Base-by-base conservation (phyloP, 2,888 invertebrate species). In the Cephalotes varians region DNA sequence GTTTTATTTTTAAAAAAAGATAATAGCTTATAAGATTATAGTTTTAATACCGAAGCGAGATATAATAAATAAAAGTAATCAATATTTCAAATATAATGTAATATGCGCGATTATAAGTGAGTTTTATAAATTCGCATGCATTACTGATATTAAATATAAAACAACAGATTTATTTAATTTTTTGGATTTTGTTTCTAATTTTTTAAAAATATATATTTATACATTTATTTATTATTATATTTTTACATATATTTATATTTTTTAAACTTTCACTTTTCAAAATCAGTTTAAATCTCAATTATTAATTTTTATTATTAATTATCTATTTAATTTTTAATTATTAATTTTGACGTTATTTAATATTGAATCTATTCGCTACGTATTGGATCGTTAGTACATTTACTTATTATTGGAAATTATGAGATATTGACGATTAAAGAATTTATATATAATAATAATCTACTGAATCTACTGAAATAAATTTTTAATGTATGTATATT, bases 11-110 rank as follows among this genome's bases (percentile, higher is more conserved):
- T 34, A 25, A 25, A 62, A 12, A 69, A 60, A 49, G 47, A 60
- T 37, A 81, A 47, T 25, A 58, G 6, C 25, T n/a, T n/a, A n/a
- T n/a, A n/a, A n/a, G n/a, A 34, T 34, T 51, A 51, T 69, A 71
- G 2, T 25, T 37, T 71, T 51, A 54, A 54, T 37, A 54, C 12
- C 2, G 18, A 54, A 54, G 15, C 25, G 37, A 18, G 10, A 7
- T 25, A n/a, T 34, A 54, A 71, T 37, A 37, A 51, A 21, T 69
- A 34, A 18, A 37, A 37, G 9, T 21, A 25, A 1, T 51, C 10
- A 25, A 18, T 69, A 54, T 37, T 21, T 54, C 1, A 10, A 71
- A 21, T 51, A 9, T 49, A 49, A 51, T n/a, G 2, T 51, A 31
- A 67, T 5, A 49, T 21, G 34, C 18, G 6, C 18, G 6, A n/a